Conservation (phyloP, 2,888 invertebrate species). For the Acrobasis repandana region DNA sequence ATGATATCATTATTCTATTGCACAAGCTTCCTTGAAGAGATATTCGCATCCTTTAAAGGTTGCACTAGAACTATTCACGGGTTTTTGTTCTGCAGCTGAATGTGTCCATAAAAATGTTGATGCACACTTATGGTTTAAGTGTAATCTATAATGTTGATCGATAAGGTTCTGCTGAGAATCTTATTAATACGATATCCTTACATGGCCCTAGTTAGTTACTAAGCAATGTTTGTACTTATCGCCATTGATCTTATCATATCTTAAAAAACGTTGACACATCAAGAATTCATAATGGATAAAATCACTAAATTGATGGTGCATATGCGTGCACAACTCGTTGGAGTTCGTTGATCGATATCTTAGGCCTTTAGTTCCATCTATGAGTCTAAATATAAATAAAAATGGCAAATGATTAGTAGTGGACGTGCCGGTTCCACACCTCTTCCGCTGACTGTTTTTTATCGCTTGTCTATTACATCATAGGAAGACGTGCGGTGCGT, state of each 20-base stretch:
- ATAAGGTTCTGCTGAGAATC: slow-evolving; percentile 3
- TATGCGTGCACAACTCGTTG: neutral
- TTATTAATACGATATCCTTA: neutral
- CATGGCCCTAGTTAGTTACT: neutral
- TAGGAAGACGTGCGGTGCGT: slow-evolving; percentile 58
- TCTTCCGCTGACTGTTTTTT: slow-evolving; percentile 71
- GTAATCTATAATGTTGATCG: slow-evolving; percentile 10
- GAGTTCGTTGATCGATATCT: slow-evolving; percentile 12
- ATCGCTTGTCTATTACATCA: slow-evolving; percentile 69
- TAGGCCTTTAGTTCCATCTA: slow-evolving; percentile 26
- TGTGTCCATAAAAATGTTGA: slow-evolving; percentile 10
- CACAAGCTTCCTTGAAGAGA: slow-evolving; percentile 33
- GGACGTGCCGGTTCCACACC: slow-evolving; percentile 62
- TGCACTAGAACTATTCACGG: neutral
- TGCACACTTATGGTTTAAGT: slow-evolving; percentile 16
- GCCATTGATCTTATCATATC: neutral
- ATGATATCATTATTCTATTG: slow-evolving; percentile 33
- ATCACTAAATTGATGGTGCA: slow-evolving; percentile 1
- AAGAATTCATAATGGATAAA: slow-evolving; percentile 4
- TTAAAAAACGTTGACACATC: neutral
- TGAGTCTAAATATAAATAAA: slow-evolving; percentile 52
- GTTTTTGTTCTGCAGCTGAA: neutral
- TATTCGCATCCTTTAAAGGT: slow-evolving; percentile 6
- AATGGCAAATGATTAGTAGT: slow-evolving; percentile 59
- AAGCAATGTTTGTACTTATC: slow-evolving; percentile 1